Evolutionary conservation across 2,113 vertebrate genomes (phyloP), one percentile per base, ranked within the genome.

Genomic region (Furnarius figulus): DNA sequence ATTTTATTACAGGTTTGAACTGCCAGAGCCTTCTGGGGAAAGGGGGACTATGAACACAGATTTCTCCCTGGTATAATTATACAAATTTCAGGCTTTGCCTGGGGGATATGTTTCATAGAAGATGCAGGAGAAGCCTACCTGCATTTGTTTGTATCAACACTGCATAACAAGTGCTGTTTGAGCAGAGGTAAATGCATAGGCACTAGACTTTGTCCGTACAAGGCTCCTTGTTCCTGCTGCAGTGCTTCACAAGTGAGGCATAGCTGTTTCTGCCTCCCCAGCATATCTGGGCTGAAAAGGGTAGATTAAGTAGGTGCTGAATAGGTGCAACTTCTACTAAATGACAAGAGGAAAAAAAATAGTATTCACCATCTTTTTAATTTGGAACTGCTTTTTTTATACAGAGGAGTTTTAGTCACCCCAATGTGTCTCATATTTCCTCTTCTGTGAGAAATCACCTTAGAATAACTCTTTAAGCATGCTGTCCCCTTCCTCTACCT

Each of bases 51-150:
- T 61, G 52, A 92, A 63, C 3, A 3, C 39, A 44, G 35, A 30
- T 87, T 90, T 61, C 22, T 93, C 80, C 35, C 30, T 46, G 37
- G 23, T 87, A 47, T 89, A 95, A 93, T 96, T 93, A 93, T 65
- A 75, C 91, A 93, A 89, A 95, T 92, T 47, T 49, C 31, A 78
- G 33, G 40, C 47, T 89, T 92, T 93, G 73, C 76, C 56, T 78
- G 47, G 22, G 39, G 68, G 44, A 35, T 93, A 14, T 93, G 94
- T 88, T 94, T 91, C 22, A 25, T 12, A 53, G 71, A 91, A 91
- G 74, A 50, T 75, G 33, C n/a, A 52, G 40, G 66, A 78, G 47
- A 84, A 89, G 52, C 71, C 42, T 91, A 9, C n/a, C 4, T 85
- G 23, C 19, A 5, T 87, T 94, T 96, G 71, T 47, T 75, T 95